A percentile compares a stretch with the other conserved stretches of the same genome.
Evolutionary conservation across 2,888 invertebrate genomes (phyloP).

Genomic region (Drosophila quinaria): DNA sequence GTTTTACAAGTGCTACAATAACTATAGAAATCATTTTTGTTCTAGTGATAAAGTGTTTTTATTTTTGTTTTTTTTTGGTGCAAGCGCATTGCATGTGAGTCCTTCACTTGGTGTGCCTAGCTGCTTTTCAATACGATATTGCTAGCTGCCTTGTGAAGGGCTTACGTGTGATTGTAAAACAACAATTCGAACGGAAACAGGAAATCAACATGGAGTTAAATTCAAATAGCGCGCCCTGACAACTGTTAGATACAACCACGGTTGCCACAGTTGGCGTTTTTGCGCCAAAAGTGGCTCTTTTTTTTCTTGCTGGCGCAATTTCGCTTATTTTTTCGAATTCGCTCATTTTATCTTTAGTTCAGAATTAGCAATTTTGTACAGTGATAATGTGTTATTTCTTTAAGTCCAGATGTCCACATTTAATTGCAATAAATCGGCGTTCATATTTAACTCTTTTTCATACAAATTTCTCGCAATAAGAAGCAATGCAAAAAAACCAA

Average conservation of each 20-base stretch:
- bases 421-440: too few relatives aligned
- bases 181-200: slow-evolving; percentile 36
- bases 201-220: not conserved
- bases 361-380: too few relatives aligned
- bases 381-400: too few relatives aligned
- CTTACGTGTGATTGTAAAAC: slow-evolving; percentile 84
- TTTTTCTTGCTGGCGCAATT: too few relatives aligned
- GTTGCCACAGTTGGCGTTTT: too few relatives aligned
- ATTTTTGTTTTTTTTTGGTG: not conserved
- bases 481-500: too few relatives aligned
- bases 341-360: too few relatives aligned
- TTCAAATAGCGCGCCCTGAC: slow-evolving; percentile 21
- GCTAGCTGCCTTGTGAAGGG: slow-evolving; percentile 86
- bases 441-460: too few relatives aligned
- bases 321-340: too few relatives aligned
- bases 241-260: not conserved
- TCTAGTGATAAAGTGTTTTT: slow-evolving; percentile 11
- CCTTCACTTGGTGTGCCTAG: slow-evolving; percentile 85
- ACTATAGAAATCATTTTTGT: not conserved
- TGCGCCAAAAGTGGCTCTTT: too few relatives aligned
- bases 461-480: too few relatives aligned
- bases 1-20: not conserved
- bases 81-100: slow-evolving; percentile 81
- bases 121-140: slow-evolving; percentile 72
- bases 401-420: too few relatives aligned